Percentiles rank a stretch among this genome's conserved stretches.
phyloP scores from a whole-genome alignment of 2,113 vertebrate genomes.

The Pantherophis guttatus region DNA sequence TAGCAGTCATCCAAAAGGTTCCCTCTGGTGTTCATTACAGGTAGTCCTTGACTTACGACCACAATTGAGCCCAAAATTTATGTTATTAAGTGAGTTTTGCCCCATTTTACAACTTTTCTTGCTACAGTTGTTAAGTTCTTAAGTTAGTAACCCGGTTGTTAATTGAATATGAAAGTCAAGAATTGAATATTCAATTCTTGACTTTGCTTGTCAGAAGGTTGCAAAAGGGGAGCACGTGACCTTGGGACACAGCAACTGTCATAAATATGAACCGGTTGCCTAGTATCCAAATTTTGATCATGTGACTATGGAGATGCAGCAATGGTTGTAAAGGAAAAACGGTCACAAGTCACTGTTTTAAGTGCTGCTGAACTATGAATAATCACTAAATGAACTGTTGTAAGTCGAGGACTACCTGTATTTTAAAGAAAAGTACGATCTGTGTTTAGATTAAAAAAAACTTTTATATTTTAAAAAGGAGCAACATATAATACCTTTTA shows the following conservation, averaged over 20 bases:
- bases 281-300: not conserved
- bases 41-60: not conserved
- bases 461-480: not conserved
- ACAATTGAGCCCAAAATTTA: not conserved
- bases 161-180: not conserved
- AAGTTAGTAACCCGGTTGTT: not conserved
- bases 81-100: not conserved
- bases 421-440: not conserved
- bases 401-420: not conserved
- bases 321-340: not conserved
- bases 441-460: not conserved
- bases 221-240: not conserved
- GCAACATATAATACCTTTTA: not conserved
- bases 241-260: not conserved
- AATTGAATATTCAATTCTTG: not conserved
- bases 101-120: not conserved
- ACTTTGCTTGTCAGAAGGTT: not conserved
- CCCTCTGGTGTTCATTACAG: not conserved
- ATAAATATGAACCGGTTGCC: not conserved
- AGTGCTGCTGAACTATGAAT: not conserved
- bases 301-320: not conserved
- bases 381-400: not conserved
- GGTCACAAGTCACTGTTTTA: not conserved
- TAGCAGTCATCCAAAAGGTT: not conserved
- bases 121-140: not conserved